Evolutionary conservation across 64 coral and sea anemone species (phyloP).

Genomic region (Actinia tenebrosa): DNA sequence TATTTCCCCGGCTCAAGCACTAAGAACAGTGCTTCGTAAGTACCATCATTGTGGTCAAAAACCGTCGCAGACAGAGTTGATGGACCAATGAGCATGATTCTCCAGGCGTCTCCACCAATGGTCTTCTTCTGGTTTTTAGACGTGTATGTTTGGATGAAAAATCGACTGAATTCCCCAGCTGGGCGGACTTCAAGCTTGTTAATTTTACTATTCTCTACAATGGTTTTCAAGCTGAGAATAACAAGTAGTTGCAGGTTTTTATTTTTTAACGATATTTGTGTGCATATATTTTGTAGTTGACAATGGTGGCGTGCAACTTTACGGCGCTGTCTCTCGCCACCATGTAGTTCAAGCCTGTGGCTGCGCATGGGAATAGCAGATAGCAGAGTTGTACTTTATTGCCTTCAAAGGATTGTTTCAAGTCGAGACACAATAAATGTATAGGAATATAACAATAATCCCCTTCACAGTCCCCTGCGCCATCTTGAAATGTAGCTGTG

Average conservation of each 20-base stretch:
- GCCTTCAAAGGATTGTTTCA: too few species aligned
- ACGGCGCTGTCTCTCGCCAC: too few species aligned
- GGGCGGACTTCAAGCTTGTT: conserved; percentile 51
- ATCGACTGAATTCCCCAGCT: conserved; percentile 73
- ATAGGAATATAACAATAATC: too few species aligned
- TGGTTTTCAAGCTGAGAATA: conserved; percentile 20
- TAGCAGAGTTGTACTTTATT: too few species aligned
- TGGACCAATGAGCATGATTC: conserved; percentile 42
- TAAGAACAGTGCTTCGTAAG: conserved; percentile 77
- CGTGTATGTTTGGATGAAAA: conserved; percentile 68
- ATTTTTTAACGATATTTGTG: too few species aligned
- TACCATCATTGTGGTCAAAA: conserved; percentile 71
- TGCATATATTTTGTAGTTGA: too few species aligned
- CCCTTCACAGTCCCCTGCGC: too few species aligned
- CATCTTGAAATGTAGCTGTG: too few species aligned
- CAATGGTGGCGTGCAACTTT: too few species aligned
- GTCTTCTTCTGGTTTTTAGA: conserved; percentile 32
- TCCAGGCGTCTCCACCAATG: conserved; percentile 74
- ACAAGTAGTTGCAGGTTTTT: not conserved
- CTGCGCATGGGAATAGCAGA: too few species aligned
- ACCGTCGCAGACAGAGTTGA: conserved; percentile 52
- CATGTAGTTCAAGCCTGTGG: too few species aligned
- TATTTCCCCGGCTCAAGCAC: conserved; percentile 62
- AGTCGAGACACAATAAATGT: too few species aligned
- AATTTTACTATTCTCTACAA: conserved; percentile 29